Evolutionary conservation across 2,888 invertebrate genomes (phyloP).

Genomic region (Lissonota sp.): DNA sequence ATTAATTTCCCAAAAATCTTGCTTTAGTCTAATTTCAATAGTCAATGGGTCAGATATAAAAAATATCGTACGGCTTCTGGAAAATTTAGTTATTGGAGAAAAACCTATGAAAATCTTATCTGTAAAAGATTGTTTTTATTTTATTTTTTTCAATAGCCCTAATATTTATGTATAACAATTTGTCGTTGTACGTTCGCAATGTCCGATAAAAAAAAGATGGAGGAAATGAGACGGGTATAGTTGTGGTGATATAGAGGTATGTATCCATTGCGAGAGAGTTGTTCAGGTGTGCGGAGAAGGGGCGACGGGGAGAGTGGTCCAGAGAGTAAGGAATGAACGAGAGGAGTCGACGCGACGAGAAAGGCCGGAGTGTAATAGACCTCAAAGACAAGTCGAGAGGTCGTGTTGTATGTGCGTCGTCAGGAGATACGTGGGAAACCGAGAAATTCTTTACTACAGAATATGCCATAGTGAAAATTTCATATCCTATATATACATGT

Average conservation of each 20-base stretch:
- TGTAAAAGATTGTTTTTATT: too few relatives aligned
- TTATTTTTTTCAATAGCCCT: too few relatives aligned
- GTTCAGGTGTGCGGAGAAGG: slow-evolving; percentile 24
- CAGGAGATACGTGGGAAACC: slow-evolving; percentile 65
- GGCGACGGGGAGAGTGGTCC: slow-evolving; percentile 40
- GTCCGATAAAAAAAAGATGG: slow-evolving; percentile 1
- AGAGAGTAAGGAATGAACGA: slow-evolving; percentile 31
- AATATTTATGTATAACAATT: too few relatives aligned
- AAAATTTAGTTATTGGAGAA: too few relatives aligned
- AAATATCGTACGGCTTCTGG: too few relatives aligned
- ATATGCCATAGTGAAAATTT: slow-evolving; percentile 18
- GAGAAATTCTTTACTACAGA: slow-evolving; percentile 52
- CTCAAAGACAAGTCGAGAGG: slow-evolving; percentile 63
- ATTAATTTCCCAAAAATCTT: too few relatives aligned
- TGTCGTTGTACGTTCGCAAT: not conserved
- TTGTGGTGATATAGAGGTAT: not conserved
- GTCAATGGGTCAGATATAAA: too few relatives aligned
- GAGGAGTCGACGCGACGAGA: slow-evolving; percentile 58
- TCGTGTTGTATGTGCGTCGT: slow-evolving; percentile 50
- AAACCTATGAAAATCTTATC: too few relatives aligned
- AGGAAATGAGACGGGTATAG: not conserved
- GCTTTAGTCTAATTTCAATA: too few relatives aligned
- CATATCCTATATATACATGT: slow-evolving; percentile 14
- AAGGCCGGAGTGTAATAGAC: slow-evolving; percentile 60
- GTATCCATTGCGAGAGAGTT: slow-evolving; percentile 29